These are phyloP conservation scores for Damaliscus lunatus DNA, from an alignment of 2,113 vertebrate genomes.

Conservation along the genomic window DNA sequence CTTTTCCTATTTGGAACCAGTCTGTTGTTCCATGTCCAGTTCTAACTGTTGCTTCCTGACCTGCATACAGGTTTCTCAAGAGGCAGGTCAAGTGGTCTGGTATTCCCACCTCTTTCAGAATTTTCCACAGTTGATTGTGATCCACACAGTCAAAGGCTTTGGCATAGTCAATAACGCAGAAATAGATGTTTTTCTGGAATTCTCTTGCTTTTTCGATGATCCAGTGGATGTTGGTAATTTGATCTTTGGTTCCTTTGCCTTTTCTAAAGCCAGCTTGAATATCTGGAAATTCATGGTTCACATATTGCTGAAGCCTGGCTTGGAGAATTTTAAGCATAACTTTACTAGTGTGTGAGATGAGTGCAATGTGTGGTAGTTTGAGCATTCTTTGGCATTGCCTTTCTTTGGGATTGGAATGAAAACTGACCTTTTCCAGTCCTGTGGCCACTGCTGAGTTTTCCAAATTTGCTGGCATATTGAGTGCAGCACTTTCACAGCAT, in stretches of 20 bases:
- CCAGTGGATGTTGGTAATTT: background rate
- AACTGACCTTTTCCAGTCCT: background rate
- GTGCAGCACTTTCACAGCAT: background rate
- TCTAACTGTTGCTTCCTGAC: background rate
- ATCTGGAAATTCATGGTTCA: background rate
- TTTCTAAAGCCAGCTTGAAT: background rate
- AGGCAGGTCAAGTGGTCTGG: background rate
- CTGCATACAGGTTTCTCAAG: background rate
- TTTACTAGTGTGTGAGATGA: background rate
- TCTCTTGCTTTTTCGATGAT: background rate
- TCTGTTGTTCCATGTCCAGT: background rate
- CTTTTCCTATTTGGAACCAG: background rate
- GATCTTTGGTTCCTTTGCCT: background rate
- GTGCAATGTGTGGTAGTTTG: background rate
- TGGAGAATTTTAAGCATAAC: background rate
- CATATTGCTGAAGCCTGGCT: background rate
- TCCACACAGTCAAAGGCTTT: background rate
- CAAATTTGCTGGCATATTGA: background rate
- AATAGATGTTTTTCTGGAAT: background rate
- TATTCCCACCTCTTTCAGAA: background rate
- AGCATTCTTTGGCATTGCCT: background rate
- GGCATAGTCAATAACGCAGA: background rate
- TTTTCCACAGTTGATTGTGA: background rate
- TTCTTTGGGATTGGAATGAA: background rate
- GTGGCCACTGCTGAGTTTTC: background rate